Evolutionary conservation across 2,113 vertebrate species (phyloP), one percentile per base, ranked within the genome.

Genomic region (Strix aluco): DNA sequence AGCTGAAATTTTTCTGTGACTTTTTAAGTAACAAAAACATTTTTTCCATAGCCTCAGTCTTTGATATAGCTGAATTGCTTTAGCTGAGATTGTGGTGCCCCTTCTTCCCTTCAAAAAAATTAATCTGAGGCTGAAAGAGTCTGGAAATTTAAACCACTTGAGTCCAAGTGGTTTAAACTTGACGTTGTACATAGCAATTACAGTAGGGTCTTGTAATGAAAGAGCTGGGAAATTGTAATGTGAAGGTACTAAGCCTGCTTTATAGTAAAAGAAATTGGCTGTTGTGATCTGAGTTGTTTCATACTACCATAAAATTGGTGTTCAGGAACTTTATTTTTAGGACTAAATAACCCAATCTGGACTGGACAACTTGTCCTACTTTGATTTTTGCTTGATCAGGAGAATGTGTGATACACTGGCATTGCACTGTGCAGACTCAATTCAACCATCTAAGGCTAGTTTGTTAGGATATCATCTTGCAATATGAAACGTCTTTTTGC

Each of bases 1-100:
- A 84, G 74, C 55, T 72, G 52, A 91, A 30, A 11, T 66, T 79
- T 84, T 59, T 77, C n/a, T 17, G 66, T 86, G 77, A 79, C 81
- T 92, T 96, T 92, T 94, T 95, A 89, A 92, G 82, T 92, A 92
- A 80, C 84, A 85, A 95, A 84, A 79, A 22, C 84, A 80, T 88
- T 69, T 95, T 96, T 97, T 93, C 87, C 84, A 13, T 91, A 87
- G 70, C 78, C 85, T 93, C 17, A 80, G 78, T 80, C 84, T 94
- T 92, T 93, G 66, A 70, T 80, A 85, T 14, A 80, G 54, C 27
- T 46, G 78, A 90, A 85, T 77, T 90, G 58, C 87, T 94, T 61
- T 82, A 72, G 69, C 44, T 77, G 70, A 67, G 67, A 80, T 82
- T 77, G 70, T 85, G 54, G 58, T 90, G 49, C 22, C 42, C 16